Base-by-base conservation (phyloP, 2,797 vertebrate species). In the Gobio occitaniae region DNA sequence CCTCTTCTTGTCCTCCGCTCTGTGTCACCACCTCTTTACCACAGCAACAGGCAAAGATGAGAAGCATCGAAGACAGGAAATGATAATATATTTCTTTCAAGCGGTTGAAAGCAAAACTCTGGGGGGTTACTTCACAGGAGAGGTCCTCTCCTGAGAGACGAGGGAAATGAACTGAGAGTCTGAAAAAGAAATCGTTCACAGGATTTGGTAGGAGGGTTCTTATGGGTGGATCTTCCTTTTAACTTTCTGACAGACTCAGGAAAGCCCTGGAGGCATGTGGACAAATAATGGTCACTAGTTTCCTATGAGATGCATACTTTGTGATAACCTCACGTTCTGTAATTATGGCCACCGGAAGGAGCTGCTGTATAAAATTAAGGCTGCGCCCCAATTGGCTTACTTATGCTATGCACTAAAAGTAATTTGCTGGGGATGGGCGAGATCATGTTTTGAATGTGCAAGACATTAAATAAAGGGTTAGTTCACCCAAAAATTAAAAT, bases 21-120 rank as follows among this genome's bases (percentile, higher is more conserved):
- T 63, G 52, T 86, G 80, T 86, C 56, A 71, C 75, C 85, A 77
- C 66, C 71, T 82, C 56, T 88, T 81, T 72, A 50, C 84, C 66
- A 77, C 68, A 71, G 80, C 71, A 85, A 78, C 85, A 56, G 50
- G 54, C 50, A n/a, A 50, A 80, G 72, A 84, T 83, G 75, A 68
- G 29, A 63, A 32, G 47, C 38, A 63, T 75, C 61, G 54, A 74
- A 47, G 56, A 80, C 50, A 54, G 63, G 29, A 82, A 78, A 21
- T 65, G 77, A 80, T 84, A 21, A 70, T 71, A 59, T 80, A 68
- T 66, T 52, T 66, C 84, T 82, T 77, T 83, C 70, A 80, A 80
- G 80, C 21, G 44, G 78, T 77, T 80, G 70, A 77, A 78, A 65
- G 54, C 38, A 78, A 65, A 68, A 41, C 86, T 83, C 82, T n/a